phyloP scores from a whole-genome alignment of 1,140 invertebrate genomes.

The Protaetia brevitarsis region DNA sequence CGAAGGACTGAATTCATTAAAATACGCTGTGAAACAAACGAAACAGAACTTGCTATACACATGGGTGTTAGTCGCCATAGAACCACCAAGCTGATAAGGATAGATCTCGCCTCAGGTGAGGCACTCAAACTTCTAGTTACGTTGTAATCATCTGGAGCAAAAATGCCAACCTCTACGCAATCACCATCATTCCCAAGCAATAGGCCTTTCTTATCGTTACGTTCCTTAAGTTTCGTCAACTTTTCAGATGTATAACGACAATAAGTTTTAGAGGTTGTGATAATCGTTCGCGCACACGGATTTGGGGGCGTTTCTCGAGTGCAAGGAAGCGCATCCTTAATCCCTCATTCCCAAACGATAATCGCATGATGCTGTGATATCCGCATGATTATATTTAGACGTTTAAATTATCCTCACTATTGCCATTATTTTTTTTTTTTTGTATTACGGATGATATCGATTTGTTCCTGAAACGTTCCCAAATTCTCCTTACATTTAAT shows the following conservation, averaged over 20 bases:
- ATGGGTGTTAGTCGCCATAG: constrained; percentile 68
- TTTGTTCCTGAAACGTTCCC: too few species aligned
- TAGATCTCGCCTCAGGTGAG: neutral
- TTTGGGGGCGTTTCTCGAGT: too few species aligned
- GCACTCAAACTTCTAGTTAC: neutral
- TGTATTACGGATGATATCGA: too few species aligned
- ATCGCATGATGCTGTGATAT: too few species aligned
- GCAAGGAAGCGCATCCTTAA: too few species aligned
- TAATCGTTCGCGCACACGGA: neutral
- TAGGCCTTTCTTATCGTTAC: neutral
- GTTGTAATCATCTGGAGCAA: neutral
- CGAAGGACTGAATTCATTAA: constrained; percentile 84
- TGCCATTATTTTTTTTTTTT: too few species aligned
- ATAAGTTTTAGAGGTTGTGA: constrained; percentile 9
- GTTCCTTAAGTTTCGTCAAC: neutral
- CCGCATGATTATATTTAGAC: too few species aligned
- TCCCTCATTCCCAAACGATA: too few species aligned
- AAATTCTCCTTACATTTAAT: too few species aligned
- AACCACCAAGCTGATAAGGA: constrained; percentile 56
- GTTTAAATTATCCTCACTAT: too few species aligned
- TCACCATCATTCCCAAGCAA: neutral
- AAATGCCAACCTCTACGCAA: neutral
- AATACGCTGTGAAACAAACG: constrained; percentile 72
- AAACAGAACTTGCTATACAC: constrained; percentile 71
- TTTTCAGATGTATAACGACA: neutral